These are phyloP conservation scores for Hypselothyrea guttata DNA, from an alignment of 2,888 invertebrate genomes.

Conservation along the genomic window DNA sequence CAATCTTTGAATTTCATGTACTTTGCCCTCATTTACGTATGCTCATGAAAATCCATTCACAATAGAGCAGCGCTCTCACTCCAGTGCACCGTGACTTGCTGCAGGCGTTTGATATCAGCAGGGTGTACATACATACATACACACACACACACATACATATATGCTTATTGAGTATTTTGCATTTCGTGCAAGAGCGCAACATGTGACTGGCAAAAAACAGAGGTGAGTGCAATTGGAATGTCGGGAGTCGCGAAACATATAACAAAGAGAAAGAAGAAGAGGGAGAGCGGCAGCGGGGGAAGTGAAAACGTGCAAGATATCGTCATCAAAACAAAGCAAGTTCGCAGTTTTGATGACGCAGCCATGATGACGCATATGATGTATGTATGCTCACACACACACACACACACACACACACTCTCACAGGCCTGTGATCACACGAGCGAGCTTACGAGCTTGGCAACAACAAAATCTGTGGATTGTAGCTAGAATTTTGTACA, in stretches of 20 bases:
- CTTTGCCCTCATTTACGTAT: neutral
- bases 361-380: slow-evolving; percentile 59
- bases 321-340: slow-evolving; percentile 54
- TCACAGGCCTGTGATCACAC: slow-evolving; percentile 7
- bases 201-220: slow-evolving; percentile 30
- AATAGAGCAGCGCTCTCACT: slow-evolving; percentile 14
- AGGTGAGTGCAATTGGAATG: slow-evolving; percentile 30
- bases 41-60: slow-evolving; percentile 1
- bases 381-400: slow-evolving; percentile 4
- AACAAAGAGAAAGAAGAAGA: slow-evolving; percentile 15
- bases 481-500: slow-evolving; percentile 31
- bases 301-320: neutral
- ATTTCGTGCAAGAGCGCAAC: slow-evolving; percentile 46
- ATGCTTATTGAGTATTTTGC: slow-evolving; percentile 15
- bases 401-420: slow-evolving; percentile 3
- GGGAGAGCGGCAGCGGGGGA: neutral
- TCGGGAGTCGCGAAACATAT: slow-evolving; percentile 22
- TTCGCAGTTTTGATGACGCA: slow-evolving; percentile 56
- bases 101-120: slow-evolving; percentile 8
- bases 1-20: too few species aligned
- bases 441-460: slow-evolving; percentile 60
- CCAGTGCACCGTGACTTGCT: slow-evolving; percentile 19
- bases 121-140: too few species aligned
- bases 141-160: too few species aligned
- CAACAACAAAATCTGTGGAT: slow-evolving; percentile 62